Evolutionary conservation across 2,113 vertebrate genomes (phyloP), one percentile per base, ranked within the genome.

Genomic region (Dissostichus mawsoni): DNA sequence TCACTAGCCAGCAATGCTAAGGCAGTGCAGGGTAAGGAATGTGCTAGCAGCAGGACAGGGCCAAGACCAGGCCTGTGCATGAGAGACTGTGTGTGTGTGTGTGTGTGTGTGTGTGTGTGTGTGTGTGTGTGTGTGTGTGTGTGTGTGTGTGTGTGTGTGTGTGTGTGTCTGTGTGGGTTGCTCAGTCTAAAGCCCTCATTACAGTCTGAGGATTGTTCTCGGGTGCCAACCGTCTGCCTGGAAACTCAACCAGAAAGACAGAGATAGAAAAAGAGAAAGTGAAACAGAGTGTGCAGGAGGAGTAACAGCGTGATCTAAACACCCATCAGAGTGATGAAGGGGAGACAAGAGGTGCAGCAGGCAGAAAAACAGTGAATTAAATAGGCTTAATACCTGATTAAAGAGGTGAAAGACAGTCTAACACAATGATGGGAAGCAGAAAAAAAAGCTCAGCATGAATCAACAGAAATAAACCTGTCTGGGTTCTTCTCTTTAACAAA

Each of bases 141-240:
- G 14, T 11, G 18, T 2, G 14, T 13, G 41, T 44, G 76, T 47
- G 76, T 76, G 69, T 65, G n/a, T 18, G 14, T 11, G 18, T 2
- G 18, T 13, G 41, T 18, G 11, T 11, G 18, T 2, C 14, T 13
- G 41, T 44, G 76, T 47, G 80, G 73, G 70, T 65, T 78, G 29
- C 55, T 33, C 50, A 52, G 70, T 62, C 74, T 44, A 61, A 81
- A 87, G 61, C 64, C 41, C 73, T 73, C 69, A 75, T 77, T 69
- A 81, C 78, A 80, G 59, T 71, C 51, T 72, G 57, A 65, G 45
- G 78, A 81, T 82, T 86, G 76, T 83, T 82, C 74, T 52, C 45
- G 67, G 65, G 82, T 88, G 78, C 80, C 68, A 82, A 58, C 71
- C 50, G 70, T 84, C 80, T 73, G 87, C 84, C 64, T 87, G 78